Base-by-base conservation (phyloP, 2,797 vertebrate species). In the Diplodus sargus region DNA sequence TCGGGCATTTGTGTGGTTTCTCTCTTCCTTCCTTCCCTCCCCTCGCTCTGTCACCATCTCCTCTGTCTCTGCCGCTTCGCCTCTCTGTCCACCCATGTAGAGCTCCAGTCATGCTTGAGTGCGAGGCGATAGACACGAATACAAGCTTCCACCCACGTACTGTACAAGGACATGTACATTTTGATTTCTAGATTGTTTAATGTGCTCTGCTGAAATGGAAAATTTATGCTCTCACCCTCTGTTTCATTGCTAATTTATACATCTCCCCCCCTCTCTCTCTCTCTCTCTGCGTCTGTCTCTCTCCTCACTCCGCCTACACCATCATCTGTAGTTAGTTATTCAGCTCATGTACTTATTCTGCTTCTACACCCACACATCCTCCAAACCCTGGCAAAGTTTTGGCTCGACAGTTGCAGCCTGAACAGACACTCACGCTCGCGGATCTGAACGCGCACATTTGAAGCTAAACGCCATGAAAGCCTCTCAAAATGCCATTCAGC, bases 271-370 rank as follows among this genome's bases (percentile, higher is more conserved):
- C 22, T 59, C 22, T 51, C 56, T 51, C 30, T 34, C 30, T 23
- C 12, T 48, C 22, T 62, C 22, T 51, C 56, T 51, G 39, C 28
- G 34, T 34, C 34, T 68, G 34, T 71, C 45, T 61, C 66, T 71
- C 66, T 57, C 74, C 58, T 70, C 83, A 22, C 74, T 83, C 67
- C 77, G 13, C 87, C 87, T 85, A 90, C 88, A 22, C 90, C 4
- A 47, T 88, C 80, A 81, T 83, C 80, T 87, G 82, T 60, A 85
- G 80, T 88, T 83, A 85, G 87, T 82, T 85, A 88, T 92, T 92
- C 91, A 84, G 87, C 89, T 88, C 86, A 61, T 79, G 89, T 65
- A 75, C 85, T 89, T 78, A 71, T 83, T 87, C 87, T 79, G 87
- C 78, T 73, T 70, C 77, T 57, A 63, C 89, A 15, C 89, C 89